Base-by-base conservation (phyloP, 1,140 invertebrate species). In the Drosophila willistoni region DNA sequence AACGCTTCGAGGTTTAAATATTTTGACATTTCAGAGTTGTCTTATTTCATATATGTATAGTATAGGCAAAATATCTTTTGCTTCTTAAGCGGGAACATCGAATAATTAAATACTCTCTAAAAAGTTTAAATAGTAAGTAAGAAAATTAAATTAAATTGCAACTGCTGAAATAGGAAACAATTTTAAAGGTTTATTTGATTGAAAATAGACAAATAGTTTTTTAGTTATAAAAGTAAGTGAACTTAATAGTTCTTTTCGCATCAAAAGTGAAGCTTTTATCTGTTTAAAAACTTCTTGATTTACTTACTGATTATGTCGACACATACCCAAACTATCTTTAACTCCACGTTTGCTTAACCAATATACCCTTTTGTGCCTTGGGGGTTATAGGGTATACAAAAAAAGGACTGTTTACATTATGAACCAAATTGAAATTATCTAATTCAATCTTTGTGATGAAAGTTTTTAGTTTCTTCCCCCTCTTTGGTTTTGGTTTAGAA, bases 1-100 rank as follows among this genome's bases (percentile, higher is more conserved):
- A 57, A 57, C 55, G 55, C 29, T 57, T 57, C 33, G 55, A 57
- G 55, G 55, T 33, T 33, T 34, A 34, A 57, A 57, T 57, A 57
- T 57, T 57, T 57, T 57, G 55, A 57, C 33, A 57, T 57, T 57
- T 57, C 36, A 13, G 14, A 36, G 59, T 61, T 42, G 59, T 61
- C 59, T 39, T 41, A 41, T 51, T 22, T 25, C 22, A 25, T 25
- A 25, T 25, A 25, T 25, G 4, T 25, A 25, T 25, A 25, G 9
- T 51, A 51, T 51, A 51, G 17, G 44, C 44, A 12, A 7, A 17
- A 47, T 19, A 7, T 7, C 44, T 51, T 51, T 51, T 4, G 17
- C 10, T 10, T 51, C 12, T 6, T 3, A 47, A 19, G 19, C 4
- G 2, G 6, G 17, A 0, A 4, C 7, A 51, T 2, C 17, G 17